Percentiles rank a stretch among this genome's conserved stretches.
phyloP scores from a whole-genome alignment of 1,140 invertebrate genomes.

The Riptortus pedestris region DNA sequence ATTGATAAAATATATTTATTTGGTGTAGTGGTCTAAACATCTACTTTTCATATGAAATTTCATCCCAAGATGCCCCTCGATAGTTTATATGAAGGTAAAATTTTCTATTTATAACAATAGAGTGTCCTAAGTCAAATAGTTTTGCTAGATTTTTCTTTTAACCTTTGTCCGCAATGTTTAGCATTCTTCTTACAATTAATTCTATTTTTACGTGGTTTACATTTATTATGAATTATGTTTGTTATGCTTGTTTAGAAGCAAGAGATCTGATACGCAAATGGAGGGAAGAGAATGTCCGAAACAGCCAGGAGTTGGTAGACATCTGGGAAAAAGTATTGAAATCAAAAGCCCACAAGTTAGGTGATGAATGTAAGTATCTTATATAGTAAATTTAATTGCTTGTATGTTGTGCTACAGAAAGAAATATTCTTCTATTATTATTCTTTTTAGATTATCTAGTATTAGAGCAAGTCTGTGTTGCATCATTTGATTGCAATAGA shows the following conservation, averaged over 20 bases:
- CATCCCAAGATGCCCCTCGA: too few species aligned
- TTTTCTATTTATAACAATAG: not conserved
- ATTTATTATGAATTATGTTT: not conserved
- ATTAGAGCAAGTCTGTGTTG: constrained; percentile 86
- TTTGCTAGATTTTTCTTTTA: not conserved
- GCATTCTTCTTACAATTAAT: not conserved
- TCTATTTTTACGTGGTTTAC: not conserved
- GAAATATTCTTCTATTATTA: constrained; percentile 28
- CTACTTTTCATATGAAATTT: too few species aligned
- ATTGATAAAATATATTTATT: too few species aligned
- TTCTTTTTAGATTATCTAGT: constrained; percentile 77
- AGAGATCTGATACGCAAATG: constrained; percentile 71
- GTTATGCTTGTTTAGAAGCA: constrained; percentile 44
- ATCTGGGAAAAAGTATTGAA: constrained; percentile 73
- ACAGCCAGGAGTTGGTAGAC: constrained; percentile 77
- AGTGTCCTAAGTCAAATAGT: not conserved
- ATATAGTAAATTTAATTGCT: not conserved
- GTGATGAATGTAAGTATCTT: constrained; percentile 72
- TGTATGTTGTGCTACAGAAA: not conserved
- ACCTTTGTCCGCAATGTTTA: not conserved
- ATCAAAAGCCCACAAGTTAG: constrained; percentile 64
- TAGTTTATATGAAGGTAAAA: not conserved
- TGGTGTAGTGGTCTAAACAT: too few species aligned
- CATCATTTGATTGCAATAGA: constrained; percentile 77
- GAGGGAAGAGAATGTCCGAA: constrained; percentile 83